Conservation (phyloP, 2,888 invertebrate species). For the Rotaria sp. region DNA sequence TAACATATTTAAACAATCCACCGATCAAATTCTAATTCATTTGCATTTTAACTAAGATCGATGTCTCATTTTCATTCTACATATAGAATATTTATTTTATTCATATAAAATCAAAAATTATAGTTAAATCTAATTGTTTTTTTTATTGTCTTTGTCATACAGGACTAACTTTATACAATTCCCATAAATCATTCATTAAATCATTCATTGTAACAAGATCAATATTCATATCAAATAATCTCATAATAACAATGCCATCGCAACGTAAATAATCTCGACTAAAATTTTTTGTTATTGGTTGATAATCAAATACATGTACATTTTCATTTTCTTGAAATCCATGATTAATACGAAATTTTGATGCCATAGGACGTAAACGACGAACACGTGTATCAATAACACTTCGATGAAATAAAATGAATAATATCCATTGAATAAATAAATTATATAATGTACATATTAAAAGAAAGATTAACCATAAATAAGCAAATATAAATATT, state of each 20-base stretch:
- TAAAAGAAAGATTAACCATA: conserved; percentile 35
- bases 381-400: not conserved
- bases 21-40: no score
- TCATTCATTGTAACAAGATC: conserved; percentile 14
- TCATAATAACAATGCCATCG: conserved; percentile 7
- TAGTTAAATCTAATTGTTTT: no score
- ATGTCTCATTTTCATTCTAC: no score
- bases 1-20: no score
- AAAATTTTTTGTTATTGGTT: conserved; percentile 4
- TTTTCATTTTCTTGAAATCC: not conserved
- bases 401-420: not conserved
- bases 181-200: conserved; percentile 6
- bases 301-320: not conserved
- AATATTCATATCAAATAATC: conserved; percentile 24
- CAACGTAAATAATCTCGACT: not conserved
- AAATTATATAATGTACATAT: not conserved
- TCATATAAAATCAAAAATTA: no score
- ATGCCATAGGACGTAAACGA: not conserved
- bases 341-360: not conserved
- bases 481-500: conserved; percentile 37
- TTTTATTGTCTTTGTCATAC: not conserved
- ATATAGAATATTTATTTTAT: no score
- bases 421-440: not conserved
- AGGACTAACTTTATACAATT: not conserved
- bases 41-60: no score